Evolutionary conservation across 2,113 vertebrate genomes (phyloP).

Genomic region (Amphilophus citrinellus): DNA sequence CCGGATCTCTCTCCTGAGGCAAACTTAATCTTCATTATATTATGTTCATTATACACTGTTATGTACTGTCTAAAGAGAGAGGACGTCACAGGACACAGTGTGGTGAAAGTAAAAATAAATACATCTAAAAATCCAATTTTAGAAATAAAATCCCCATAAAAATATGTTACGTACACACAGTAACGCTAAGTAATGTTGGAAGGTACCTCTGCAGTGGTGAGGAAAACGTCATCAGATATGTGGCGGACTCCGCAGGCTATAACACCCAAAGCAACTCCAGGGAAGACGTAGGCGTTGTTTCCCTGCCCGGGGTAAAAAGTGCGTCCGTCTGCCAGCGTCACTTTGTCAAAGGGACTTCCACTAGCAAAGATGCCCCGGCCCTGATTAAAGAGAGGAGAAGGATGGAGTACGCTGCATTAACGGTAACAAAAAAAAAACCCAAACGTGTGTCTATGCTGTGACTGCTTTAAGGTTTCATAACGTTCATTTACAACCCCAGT

Average conservation of each 20-base stretch:
- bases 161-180: not conserved
- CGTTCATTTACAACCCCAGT: not conserved
- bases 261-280: conserved; percentile 93
- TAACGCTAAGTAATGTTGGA: not conserved
- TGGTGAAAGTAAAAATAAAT: not conserved
- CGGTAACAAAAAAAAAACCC: not conserved
- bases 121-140: not conserved
- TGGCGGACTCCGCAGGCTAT: conserved; percentile 91
- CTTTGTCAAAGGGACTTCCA: conserved; percentile 92
- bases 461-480: not conserved
- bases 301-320: conserved; percentile 96
- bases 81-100: not conserved
- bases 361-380: conserved; percentile 96
- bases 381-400: conserved; percentile 69
- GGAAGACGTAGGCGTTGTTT: conserved; percentile 97
- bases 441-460: not conserved
- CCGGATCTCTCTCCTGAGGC: too few species aligned
- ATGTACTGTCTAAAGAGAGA: not conserved
- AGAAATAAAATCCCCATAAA: not conserved
- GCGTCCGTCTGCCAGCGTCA: conserved; percentile 89
- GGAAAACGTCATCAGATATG: conserved; percentile 95
- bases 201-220: conserved; percentile 92
- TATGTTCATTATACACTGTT: not conserved
- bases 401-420: not conserved
- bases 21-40: too few species aligned